A percentile compares a stretch with the other conserved stretches of the same genome.
Conservation (phyloP, 64 coral and sea anemone genomes). For the Catalaphyllia jardinei region DNA sequence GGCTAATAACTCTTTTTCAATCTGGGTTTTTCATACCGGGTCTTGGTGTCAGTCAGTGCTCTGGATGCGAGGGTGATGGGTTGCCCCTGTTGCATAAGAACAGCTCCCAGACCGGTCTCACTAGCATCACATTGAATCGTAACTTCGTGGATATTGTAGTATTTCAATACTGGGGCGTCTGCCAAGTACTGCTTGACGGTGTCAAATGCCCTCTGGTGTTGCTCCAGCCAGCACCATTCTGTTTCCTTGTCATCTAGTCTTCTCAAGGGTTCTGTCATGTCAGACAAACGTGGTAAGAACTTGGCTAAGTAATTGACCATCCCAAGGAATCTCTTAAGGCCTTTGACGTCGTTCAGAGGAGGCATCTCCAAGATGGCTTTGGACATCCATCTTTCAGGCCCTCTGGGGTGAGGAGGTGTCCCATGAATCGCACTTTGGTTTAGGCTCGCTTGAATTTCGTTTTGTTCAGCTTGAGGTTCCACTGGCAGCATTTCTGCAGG, state of each 20-base stretch:
- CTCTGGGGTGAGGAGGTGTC: too few relatives aligned
- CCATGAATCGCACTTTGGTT: conserved; percentile 24
- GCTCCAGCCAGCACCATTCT: conserved; percentile 7
- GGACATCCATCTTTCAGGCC: conserved; percentile 27
- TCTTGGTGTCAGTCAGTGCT: conserved; percentile 19
- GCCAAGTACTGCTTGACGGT: conserved; percentile 12
- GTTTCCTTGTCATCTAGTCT: conserved; percentile 21
- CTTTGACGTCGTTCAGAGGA: conserved; percentile 8
- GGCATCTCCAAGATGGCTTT: conserved; percentile 53
- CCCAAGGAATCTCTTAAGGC: conserved; percentile 1
- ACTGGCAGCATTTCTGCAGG: conserved; percentile 11
- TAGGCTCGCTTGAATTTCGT: conserved; percentile 10
- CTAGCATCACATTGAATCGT: too few relatives aligned
- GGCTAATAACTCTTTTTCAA: not conserved
- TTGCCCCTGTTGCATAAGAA: conserved; percentile 28
- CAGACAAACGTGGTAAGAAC: not conserved
- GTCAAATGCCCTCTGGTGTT: conserved; percentile 35
- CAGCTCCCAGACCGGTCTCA: conserved; percentile 17
- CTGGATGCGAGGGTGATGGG: conserved; percentile 21
- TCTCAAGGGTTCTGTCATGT: conserved; percentile 9
- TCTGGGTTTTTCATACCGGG: not conserved
- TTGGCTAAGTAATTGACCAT: too few relatives aligned
- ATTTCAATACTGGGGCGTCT: too few relatives aligned
- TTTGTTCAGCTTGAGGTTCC: conserved; percentile 32
- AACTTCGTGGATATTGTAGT: too few relatives aligned